phyloP scores from a whole-genome alignment of 1,140 invertebrate genomes.

The Forficula auricularia region DNA sequence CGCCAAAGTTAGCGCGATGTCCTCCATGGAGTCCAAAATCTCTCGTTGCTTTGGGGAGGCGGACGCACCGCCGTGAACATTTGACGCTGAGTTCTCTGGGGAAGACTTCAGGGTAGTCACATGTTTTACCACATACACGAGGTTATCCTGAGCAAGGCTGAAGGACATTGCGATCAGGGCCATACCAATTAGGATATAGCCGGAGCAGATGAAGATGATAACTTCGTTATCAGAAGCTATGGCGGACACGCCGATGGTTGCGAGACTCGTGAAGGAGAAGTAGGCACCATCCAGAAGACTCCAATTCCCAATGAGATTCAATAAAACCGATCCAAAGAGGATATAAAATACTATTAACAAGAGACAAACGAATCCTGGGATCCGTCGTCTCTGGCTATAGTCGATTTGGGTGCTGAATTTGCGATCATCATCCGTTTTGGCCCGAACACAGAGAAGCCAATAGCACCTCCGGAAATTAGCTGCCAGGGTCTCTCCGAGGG shows the following conservation, averaged over 20 bases:
- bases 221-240: constrained; percentile 51
- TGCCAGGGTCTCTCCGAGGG: constrained; percentile 55
- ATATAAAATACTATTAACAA: constrained; percentile 79
- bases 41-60: too few relatives aligned
- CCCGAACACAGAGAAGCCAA: constrained; percentile 28
- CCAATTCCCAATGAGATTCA: constrained; percentile 80
- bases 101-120: too few relatives aligned
- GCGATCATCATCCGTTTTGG: constrained; percentile 11
- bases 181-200: constrained; percentile 87
- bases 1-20: too few relatives aligned
- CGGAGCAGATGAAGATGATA: constrained; percentile 57
- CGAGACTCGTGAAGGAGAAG: constrained; percentile 85
- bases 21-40: too few relatives aligned
- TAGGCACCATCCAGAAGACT: constrained; percentile 78
- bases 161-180: constrained; percentile 93
- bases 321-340: constrained; percentile 75
- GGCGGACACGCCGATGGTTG: constrained; percentile 48
- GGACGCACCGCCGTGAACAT: too few relatives aligned
- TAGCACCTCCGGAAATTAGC: constrained; percentile 25
- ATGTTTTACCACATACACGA: constrained; percentile 28
- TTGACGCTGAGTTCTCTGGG: too few relatives aligned
- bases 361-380: constrained; percentile 50
- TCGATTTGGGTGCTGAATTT: constrained; percentile 16
- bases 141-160: constrained; percentile 85
- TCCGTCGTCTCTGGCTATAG: too few relatives aligned